A percentile compares a stretch with the other conserved stretches of the same genome.
These are phyloP conservation scores for Hepsetus odoe DNA, from an alignment of 2,113 vertebrate species.

Conservation along the genomic window DNA sequence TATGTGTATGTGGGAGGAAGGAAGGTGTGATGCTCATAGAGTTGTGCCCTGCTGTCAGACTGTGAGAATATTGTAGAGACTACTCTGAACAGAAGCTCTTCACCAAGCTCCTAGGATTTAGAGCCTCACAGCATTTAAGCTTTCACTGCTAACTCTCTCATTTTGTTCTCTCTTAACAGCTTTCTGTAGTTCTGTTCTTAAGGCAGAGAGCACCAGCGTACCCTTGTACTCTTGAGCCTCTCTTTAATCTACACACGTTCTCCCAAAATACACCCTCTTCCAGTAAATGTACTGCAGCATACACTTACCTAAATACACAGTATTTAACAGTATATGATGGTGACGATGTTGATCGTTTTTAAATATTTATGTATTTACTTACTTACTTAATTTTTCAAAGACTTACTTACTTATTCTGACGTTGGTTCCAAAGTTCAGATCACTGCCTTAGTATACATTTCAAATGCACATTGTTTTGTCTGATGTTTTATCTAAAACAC, in stretches of 20 bases:
- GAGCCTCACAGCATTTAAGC: slow-evolving; percentile 4
- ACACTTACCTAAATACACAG: too few species aligned
- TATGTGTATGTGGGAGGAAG: slow-evolving; percentile 5
- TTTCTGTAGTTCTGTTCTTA: background rate
- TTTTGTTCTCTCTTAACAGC: background rate
- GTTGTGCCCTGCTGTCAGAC: slow-evolving; percentile 4
- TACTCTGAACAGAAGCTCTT: slow-evolving; percentile 18
- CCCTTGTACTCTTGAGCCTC: background rate
- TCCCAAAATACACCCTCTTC: background rate
- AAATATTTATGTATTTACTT: too few species aligned
- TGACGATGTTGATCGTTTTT: too few species aligned
- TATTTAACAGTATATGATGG: too few species aligned
- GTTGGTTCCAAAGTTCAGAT: too few species aligned
- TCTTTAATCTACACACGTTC: background rate
- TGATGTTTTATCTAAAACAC: too few species aligned
- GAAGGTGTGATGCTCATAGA: background rate
- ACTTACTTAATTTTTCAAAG: too few species aligned
- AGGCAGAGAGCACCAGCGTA: background rate
- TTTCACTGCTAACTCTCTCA: slow-evolving; percentile 1
- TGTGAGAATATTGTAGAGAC: background rate
- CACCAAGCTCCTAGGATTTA: slow-evolving; percentile 35
- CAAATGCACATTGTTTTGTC: too few species aligned
- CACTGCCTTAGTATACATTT: too few species aligned
- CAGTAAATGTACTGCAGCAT: too few species aligned
- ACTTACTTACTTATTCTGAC: too few species aligned